Percentiles rank a stretch among this genome's conserved stretches.
Conservation (phyloP, 2,113 vertebrate genomes). For the Burhinus oedicnemus region DNA sequence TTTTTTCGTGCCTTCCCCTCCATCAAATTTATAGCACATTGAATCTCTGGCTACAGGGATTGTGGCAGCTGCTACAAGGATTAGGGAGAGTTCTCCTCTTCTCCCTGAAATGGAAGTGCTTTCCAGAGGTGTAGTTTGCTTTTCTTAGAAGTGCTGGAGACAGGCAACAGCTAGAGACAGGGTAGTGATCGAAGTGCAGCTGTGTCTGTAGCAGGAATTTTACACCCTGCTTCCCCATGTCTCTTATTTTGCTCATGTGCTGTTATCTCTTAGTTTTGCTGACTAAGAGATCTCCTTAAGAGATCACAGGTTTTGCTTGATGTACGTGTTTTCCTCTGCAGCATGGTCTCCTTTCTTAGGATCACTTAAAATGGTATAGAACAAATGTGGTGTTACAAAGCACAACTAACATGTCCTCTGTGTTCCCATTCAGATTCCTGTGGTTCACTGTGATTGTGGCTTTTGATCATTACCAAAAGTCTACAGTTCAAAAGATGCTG, state of each 20-base stretch:
- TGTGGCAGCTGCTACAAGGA: not conserved
- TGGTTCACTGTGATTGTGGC: not conserved
- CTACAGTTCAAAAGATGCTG: not conserved
- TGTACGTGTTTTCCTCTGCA: not conserved
- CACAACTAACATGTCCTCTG: fast-evolving
- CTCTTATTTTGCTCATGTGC: not conserved
- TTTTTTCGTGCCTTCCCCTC: not conserved
- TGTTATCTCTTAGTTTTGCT: not conserved
- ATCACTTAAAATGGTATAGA: not conserved
- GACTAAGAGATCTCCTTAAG: not conserved
- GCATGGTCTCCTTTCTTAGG: not conserved
- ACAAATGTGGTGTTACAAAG: not conserved
- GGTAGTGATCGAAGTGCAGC: not conserved
- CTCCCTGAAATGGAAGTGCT: not conserved
- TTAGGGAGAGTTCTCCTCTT: not conserved
- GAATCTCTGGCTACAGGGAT: not conserved
- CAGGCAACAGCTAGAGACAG: not conserved
- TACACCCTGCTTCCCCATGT: not conserved
- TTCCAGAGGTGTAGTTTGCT: not conserved
- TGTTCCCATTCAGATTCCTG: not conserved
- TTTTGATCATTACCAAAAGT: not conserved
- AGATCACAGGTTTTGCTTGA: not conserved
- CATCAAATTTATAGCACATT: not conserved
- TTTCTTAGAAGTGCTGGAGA: not conserved
- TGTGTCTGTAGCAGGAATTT: not conserved